Base-by-base conservation (phyloP, 64 coral and sea anemone species). In the Stylophora pistillata region DNA sequence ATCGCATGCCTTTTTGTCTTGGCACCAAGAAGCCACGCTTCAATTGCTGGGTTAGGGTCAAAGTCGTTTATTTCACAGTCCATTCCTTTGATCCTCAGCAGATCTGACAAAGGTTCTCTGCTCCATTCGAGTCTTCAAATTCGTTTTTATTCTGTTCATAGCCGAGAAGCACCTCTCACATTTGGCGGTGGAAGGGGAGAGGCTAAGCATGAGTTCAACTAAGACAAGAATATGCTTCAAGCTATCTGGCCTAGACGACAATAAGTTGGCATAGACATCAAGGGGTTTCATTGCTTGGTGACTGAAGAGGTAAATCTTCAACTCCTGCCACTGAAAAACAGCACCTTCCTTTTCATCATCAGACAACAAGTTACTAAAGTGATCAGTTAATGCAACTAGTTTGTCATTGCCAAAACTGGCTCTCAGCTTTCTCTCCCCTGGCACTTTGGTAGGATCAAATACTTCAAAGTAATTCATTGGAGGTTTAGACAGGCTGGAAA, bases 1-100 rank as follows among this genome's bases (percentile, higher is more conserved):
- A 82, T 82, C 64, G 78, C 78, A 82, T 82, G 78, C 58, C 58
- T 82, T 20, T 82, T 82, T 82, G 78, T 82, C 78, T 65, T 82
- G 30, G 78, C 78, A 82, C 78, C 78, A 82, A 82, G 78, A 82
- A 82, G 78, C 58, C 78, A 82, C 6, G 58, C 78, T 82, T 82
- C 78, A 53, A 82, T 82, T 52, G 16, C 78, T 82, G 78, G 58
- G 78, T 64, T 82, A 63, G 59, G 78, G 78, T 82, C 58, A 82
- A 82, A 82, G 78, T 82, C 78, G 37, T 64, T 82, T 16, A 82
- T 82, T 82, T 82, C 58, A 82, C 58, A 64, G 78, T 82, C 78
- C 78, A 82, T 82, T 82, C 78, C 78, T 59, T 79, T 31, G 77
- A 79, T 79, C 55, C 77, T 79, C 25, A 79, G 77, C 27, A 79